phyloP scores from a whole-genome alignment of 92 coral and sea anemone genomes.

The Zoanthus solanderi region DNA sequence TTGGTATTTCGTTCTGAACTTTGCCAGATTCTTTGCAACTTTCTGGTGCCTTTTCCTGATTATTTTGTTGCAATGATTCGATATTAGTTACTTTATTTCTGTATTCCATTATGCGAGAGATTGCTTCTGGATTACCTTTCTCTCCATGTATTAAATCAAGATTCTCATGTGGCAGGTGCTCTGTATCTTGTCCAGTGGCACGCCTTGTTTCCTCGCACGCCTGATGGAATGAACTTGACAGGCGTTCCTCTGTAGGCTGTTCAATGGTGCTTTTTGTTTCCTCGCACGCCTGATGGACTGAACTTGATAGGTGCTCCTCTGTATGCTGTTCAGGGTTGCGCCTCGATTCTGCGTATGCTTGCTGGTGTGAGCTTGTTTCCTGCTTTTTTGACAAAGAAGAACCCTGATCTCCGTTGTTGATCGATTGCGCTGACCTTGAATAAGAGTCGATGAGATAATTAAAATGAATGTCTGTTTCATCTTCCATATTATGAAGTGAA shows the following conservation, averaged over 20 bases:
- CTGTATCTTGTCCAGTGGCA: background rate
- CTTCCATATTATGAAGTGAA: conserved; percentile 7
- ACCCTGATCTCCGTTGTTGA: background rate
- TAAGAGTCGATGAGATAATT: background rate
- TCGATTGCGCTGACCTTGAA: background rate
- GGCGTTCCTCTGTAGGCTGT: background rate
- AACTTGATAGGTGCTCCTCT: background rate
- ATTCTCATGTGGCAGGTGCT: background rate
- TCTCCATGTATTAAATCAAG: background rate
- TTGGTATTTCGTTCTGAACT: background rate
- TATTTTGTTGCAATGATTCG: background rate
- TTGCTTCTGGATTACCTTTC: background rate
- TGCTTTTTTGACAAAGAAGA: background rate
- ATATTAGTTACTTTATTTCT: background rate
- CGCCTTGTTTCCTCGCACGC: background rate
- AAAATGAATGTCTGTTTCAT: conserved; percentile 21
- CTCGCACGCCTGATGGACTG: background rate
- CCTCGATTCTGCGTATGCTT: background rate
- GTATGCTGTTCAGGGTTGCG: background rate
- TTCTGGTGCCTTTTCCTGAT: background rate
- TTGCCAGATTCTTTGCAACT: background rate
- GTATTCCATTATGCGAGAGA: background rate
- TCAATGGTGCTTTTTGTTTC: background rate
- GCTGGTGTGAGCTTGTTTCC: background rate
- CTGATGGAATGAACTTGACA: background rate